Evolutionary conservation across 2,113 vertebrate species (phyloP), one percentile per base, ranked within the genome.

Genomic region (Varanus salvator): DNA sequence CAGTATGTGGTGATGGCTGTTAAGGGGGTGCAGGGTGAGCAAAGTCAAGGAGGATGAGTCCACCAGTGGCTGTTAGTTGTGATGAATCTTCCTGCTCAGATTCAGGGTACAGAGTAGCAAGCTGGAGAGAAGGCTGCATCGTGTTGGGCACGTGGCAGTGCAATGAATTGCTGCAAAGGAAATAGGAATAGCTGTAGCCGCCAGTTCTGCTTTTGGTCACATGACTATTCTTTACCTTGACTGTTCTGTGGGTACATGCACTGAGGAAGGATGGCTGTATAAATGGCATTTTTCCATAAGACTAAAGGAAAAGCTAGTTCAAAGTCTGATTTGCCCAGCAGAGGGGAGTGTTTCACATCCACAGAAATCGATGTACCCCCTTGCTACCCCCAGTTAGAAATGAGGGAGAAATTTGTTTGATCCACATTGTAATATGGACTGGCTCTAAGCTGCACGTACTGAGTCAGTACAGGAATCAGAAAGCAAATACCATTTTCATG

Each of bases 341-440:
- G 90, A 88, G 82, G 90, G 90, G 21, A 80, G 82, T 88, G 52
- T 91, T 88, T 81, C n/a, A 21, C 85, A 87, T 77, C 27, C 50
- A 57, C 34, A 29, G n/a, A 14, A 71, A 80, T 71, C 29, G 6
- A 2, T 38, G 31, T 34, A 44, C 44, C 60, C 12, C 9, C 57
- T 44, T 44, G 38, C 38, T 44, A 44, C 54, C 57, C 57, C 57
- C 3, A 12, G 57, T 15, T 60, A 64, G 60, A 11, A 19, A 19
- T 64, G 60, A 64, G 60, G 60, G 60, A 21, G 60, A 64, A 60
- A 64, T 64, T 64, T 64, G 60, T 64, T 64, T 64, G 60, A 19
- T 64, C 21, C 17, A 5, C 60, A 64, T 64, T 19, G 17, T 64
- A 64, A 64, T 64, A 64, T 64, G 60, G 21, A 64, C 3, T 11